Conservation (phyloP, 2,797 vertebrate genomes). For the Urophycis tenuis region DNA sequence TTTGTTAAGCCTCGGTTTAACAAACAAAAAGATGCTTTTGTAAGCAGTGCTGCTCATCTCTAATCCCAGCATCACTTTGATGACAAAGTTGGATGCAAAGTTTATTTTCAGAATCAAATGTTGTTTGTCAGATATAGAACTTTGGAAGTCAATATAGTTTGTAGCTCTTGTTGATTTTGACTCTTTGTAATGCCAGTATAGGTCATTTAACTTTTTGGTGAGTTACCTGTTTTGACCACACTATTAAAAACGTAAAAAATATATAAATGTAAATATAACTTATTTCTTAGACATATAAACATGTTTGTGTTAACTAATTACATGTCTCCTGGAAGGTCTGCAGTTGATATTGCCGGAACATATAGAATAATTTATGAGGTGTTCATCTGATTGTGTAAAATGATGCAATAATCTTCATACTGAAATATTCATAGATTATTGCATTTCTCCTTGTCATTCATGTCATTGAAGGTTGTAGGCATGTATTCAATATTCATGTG, state of each 20-base stretch:
- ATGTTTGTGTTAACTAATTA: neutral
- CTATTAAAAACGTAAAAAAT: neutral
- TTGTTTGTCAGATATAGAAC: neutral
- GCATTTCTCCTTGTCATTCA: neutral
- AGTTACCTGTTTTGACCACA: neutral
- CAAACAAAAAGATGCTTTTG: neutral
- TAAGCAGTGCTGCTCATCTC: neutral
- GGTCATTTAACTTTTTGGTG: neutral
- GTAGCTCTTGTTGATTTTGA: constrained; percentile 16
- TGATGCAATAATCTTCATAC: neutral
- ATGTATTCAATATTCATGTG: neutral
- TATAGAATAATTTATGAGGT: neutral
- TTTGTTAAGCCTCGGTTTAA: neutral
- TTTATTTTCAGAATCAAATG: neutral
- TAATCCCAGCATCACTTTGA: neutral
- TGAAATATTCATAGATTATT: neutral
- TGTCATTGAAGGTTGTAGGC: neutral
- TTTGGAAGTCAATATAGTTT: constrained; percentile 12
- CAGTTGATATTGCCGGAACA: neutral
- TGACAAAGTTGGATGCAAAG: neutral
- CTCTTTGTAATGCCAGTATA: neutral
- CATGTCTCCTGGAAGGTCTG: neutral
- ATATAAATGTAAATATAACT: neutral
- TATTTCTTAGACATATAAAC: neutral
- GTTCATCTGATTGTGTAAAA: neutral